phyloP scores from a whole-genome alignment of 2,797 vertebrate species.

The Pterois miles region DNA sequence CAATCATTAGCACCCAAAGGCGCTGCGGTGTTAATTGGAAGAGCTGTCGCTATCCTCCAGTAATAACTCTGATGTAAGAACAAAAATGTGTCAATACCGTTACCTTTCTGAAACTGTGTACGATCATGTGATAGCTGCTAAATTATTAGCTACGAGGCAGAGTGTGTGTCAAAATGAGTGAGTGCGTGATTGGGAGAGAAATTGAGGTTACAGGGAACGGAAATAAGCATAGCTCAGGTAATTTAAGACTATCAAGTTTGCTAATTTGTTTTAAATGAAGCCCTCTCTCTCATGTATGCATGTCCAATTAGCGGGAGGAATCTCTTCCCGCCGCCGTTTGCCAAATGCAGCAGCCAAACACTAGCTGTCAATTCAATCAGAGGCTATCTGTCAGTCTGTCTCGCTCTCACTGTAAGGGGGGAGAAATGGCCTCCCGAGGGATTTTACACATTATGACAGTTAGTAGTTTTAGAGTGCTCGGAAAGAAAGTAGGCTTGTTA shows the following conservation, averaged over 20 bases:
- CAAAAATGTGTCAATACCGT: slow-evolving; percentile 12
- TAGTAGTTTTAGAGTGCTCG: slow-evolving; percentile 16
- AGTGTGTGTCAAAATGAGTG: slow-evolving; percentile 33
- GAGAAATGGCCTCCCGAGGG: slow-evolving; percentile 26
- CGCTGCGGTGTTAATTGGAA: slow-evolving; percentile 52
- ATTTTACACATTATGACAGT: slow-evolving; percentile 22
- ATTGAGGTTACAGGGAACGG: slow-evolving; percentile 5
- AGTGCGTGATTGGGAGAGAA: slow-evolving; percentile 7
- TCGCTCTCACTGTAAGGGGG: slow-evolving; percentile 23
- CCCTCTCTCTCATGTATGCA: slow-evolving; percentile 42
- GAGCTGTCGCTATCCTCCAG: slow-evolving; percentile 36
- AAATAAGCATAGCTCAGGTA: slow-evolving; percentile 57
- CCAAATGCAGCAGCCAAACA: slow-evolving; percentile 57
- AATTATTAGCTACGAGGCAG: slow-evolving; percentile 48
- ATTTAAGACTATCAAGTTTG: slow-evolving; percentile 73
- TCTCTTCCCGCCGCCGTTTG: slow-evolving; percentile 54
- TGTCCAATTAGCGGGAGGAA: slow-evolving; percentile 71
- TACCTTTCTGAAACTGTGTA: slow-evolving; percentile 25
- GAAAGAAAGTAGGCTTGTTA: not conserved
- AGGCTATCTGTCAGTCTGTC: slow-evolving; percentile 32
- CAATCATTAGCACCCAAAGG: slow-evolving; percentile 51
- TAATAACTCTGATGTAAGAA: slow-evolving; percentile 8
- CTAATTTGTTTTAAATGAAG: slow-evolving; percentile 81
- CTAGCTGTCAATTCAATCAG: slow-evolving; percentile 68
- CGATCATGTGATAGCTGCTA: slow-evolving; percentile 20